Percentiles rank a stretch among this genome's conserved stretches.
These are phyloP conservation scores for Mechanitis messenoides DNA, from an alignment of 2,888 invertebrate species.

Conservation along the genomic window DNA sequence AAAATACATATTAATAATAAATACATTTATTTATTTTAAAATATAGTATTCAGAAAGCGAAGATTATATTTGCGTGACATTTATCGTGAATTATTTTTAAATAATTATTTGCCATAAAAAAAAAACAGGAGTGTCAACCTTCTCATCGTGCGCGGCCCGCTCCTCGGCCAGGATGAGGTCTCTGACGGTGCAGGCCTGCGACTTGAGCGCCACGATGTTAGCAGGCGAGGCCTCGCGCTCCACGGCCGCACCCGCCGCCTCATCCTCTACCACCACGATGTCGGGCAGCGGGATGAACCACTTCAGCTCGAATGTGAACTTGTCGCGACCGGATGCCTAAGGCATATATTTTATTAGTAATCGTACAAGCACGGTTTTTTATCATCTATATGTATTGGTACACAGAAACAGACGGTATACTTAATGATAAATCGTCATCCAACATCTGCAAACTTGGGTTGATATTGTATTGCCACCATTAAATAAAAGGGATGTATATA, in stretches of 20 bases:
- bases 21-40: neutral
- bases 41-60: too few species aligned
- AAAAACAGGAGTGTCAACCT: constrained; percentile 48
- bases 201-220: constrained; percentile 89
- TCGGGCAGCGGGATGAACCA: constrained; percentile 95
- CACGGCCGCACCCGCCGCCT: constrained; percentile 52
- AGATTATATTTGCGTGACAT: too few species aligned
- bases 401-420: too few species aligned
- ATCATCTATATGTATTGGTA: too few species aligned
- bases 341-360: neutral
- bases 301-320: constrained; percentile 93
- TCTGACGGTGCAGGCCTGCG: constrained; percentile 89
- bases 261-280: constrained; percentile 84
- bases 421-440: too few species aligned
- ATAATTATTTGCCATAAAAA: too few species aligned
- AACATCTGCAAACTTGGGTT: too few species aligned
- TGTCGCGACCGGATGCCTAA: constrained; percentile 88
- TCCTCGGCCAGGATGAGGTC: constrained; percentile 90
- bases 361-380: too few species aligned
- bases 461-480: too few species aligned
- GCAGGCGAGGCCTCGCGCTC: constrained; percentile 82
- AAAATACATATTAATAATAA: neutral
- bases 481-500: too few species aligned
- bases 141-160: constrained; percentile 79
- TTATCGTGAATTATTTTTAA: too few species aligned